Evolutionary conservation across 2,113 vertebrate genomes (phyloP), one percentile per base, ranked within the genome.

Genomic region (Corythoichthys intestinalis): DNA sequence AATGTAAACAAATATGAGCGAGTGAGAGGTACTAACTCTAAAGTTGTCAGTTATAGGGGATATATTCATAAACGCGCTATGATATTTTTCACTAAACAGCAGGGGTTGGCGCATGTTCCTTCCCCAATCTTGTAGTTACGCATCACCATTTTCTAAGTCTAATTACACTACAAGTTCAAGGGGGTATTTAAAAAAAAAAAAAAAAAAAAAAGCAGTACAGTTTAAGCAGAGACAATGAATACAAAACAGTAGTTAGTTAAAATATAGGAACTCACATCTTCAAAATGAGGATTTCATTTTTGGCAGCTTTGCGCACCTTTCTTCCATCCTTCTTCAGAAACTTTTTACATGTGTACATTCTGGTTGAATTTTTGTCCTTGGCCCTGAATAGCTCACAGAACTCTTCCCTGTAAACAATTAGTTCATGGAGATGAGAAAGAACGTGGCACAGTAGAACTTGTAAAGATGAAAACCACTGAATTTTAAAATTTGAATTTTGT

Each of bases 381-480:
- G 96, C 96, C 62, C 97, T 93, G 88, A 97, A 98, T 79, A 99
- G 96, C 90, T 99, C 97, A 57, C 97, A 98, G 91, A 98, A 98
- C 87, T 98, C 97, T 87, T 99, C 97, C 86, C 97, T 99, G 87
- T 4, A 69, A 88, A 78, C 7, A 68, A 81, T n/a, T 6, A 76
- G 38, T 61, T 37, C 1, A 67, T 20, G 38, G 4, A 4, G 2
- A 7, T 37, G 15, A 6, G 37, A 7, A 39, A 7, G 2, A 5
- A 37, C 34, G 8, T 34, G 28, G 53, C 12, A 4, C 11, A 14
- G 11, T 14, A 28, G 54, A 15, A 38, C 34, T 4, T 7, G 34
- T 38, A 38, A 17, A 59, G 13, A 6, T 38, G 13, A 38, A 59
- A 15, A 13, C 14, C 35, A 8, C 6, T 54, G 52, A 54, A 20